Evolutionary conservation across 2,797 vertebrate genomes (phyloP).

Genomic region (Onychomys torridus): DNA sequence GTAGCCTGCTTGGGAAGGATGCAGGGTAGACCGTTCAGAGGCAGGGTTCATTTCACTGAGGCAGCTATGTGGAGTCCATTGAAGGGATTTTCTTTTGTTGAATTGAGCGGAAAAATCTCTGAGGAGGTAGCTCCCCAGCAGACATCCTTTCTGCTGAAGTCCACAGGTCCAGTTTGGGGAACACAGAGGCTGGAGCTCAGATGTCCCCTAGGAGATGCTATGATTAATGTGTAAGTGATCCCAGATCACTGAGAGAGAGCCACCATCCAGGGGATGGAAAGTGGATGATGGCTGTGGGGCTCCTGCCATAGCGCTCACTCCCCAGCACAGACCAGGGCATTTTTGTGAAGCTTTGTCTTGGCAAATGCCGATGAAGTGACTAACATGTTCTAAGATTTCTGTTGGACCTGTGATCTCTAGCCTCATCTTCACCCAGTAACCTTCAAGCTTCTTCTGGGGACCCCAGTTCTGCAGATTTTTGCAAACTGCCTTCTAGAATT

Average conservation of each 20-base stretch:
- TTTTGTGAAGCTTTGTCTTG: background rate
- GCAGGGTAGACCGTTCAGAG: background rate
- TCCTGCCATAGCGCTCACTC: background rate
- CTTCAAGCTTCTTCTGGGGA: background rate
- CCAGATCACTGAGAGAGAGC: slow-evolving; percentile 66
- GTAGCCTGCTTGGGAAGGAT: background rate
- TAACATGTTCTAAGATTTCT: background rate
- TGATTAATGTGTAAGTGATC: slow-evolving; percentile 75
- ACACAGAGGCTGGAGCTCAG: slow-evolving; percentile 75
- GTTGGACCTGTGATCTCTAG: slow-evolving; percentile 5
- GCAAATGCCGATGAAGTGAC: background rate
- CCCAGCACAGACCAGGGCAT: background rate
- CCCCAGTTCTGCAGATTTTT: background rate
- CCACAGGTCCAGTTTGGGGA: slow-evolving; percentile 74
- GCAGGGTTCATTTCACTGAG: slow-evolving; percentile 29
- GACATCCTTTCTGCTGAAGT: slow-evolving; percentile 79
- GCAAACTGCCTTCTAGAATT: slow-evolving; percentile 1
- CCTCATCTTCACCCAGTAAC: background rate
- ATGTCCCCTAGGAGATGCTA: slow-evolving; percentile 76
- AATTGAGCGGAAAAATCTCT: slow-evolving; percentile 70
- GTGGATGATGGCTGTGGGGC: slow-evolving; percentile 31
- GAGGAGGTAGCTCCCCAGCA: slow-evolving; percentile 69
- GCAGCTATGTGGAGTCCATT: background rate
- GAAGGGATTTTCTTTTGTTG: slow-evolving; percentile 72
- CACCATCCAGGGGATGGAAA: slow-evolving; percentile 48